These are phyloP conservation scores for Cataglyphis livida DNA, from an alignment of 2,888 invertebrate species.

Conservation along the genomic window DNA sequence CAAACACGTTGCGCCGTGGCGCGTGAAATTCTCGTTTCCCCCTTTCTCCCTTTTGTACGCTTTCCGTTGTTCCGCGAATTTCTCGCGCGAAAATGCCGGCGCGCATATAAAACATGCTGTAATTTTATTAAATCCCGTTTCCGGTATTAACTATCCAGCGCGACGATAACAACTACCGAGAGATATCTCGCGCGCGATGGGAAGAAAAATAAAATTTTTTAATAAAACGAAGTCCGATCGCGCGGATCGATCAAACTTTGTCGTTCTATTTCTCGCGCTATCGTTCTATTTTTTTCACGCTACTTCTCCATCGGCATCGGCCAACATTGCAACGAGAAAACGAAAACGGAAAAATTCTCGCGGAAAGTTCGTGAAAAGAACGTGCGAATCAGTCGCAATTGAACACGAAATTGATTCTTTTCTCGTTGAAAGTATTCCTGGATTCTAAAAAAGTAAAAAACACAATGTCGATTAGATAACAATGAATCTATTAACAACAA, in stretches of 20 bases:
- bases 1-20: constrained; percentile 41
- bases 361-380: constrained; percentile 1
- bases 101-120: constrained; percentile 53
- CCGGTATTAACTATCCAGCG: constrained; percentile 42
- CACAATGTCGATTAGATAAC: neutral
- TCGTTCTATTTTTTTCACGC: constrained; percentile 1
- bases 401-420: neutral
- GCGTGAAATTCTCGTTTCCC: constrained; percentile 32
- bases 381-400: constrained; percentile 12
- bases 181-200: constrained; percentile 8
- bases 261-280: constrained; percentile 18
- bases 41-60: constrained; percentile 9
- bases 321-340: neutral
- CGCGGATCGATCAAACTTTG: constrained; percentile 11
- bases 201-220: constrained; percentile 46
- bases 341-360: neutral
- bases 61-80: constrained; percentile 41
- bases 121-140: constrained; percentile 47
- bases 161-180: neutral
- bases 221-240: constrained; percentile 37
- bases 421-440: neutral
- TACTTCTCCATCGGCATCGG: constrained; percentile 4
- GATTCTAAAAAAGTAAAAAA: neutral
- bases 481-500: constrained; percentile 22
- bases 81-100: constrained; percentile 45